Conservation (phyloP, 2,113 vertebrate genomes). For the Bos indicus region DNA sequence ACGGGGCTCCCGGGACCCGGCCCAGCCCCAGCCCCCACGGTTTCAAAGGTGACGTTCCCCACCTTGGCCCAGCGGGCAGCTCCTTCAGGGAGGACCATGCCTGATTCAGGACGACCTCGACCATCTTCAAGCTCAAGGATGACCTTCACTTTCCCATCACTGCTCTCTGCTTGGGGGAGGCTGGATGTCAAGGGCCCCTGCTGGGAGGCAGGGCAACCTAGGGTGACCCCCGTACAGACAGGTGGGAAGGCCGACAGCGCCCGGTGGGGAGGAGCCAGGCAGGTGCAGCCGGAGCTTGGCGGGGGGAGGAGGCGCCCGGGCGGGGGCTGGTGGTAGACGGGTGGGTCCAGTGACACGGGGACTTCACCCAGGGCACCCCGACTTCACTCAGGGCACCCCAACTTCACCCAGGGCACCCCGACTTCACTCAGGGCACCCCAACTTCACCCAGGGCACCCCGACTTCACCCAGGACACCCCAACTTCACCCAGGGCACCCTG, state of each 20-base stretch:
- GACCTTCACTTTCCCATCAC: rapidly evolving
- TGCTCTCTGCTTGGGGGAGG: neutral
- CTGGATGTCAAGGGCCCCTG: neutral
- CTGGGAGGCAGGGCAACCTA: neutral
- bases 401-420: no score
- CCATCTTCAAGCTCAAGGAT: neutral
- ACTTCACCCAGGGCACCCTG: no score
- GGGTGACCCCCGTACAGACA: neutral
- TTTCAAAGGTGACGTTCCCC: neutral
- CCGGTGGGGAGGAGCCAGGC: rapidly evolving
- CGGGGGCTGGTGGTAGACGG: neutral
- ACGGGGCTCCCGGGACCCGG: rapidly evolving
- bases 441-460: no score
- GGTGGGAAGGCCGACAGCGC: neutral
- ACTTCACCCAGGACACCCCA: no score
- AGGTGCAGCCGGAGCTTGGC: neutral
- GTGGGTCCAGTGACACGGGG: neutral
- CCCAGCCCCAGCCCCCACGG: neutral
- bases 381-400: rapidly evolving
- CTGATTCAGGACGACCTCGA: neutral
- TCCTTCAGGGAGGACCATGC: neutral
- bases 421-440: neutral
- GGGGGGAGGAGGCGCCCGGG: neutral
- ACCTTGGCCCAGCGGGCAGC: neutral
- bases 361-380: neutral